Evolutionary conservation across 2,888 invertebrate genomes (phyloP).

Genomic region (Agapetus fuscipes): DNA sequence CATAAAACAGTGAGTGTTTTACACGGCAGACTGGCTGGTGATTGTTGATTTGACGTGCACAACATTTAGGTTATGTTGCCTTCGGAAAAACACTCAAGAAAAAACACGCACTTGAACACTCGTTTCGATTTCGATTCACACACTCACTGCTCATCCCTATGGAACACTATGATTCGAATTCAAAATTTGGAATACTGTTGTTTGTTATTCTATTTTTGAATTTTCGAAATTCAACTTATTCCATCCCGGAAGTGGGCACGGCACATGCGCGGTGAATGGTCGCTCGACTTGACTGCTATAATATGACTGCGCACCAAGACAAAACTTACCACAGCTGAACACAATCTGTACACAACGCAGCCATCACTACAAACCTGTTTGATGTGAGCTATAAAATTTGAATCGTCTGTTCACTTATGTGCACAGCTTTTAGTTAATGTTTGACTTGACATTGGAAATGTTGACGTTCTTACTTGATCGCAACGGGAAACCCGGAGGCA

Average conservation of each 20-base stretch:
- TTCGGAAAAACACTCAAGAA: background rate
- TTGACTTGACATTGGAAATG: background rate
- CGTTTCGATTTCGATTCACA: background rate
- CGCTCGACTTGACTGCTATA: constrained; percentile 14
- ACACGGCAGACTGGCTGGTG: no score
- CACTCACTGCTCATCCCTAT: background rate
- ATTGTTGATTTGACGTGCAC: no score
- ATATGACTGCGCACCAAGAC: no score
- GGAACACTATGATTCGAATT: constrained; percentile 8
- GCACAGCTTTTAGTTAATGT: background rate
- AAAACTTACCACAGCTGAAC: no score
- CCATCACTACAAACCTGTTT: no score
- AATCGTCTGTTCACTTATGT: no score
- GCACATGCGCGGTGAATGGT: constrained; percentile 18
- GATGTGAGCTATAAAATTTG: background rate
- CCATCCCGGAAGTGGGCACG: constrained; percentile 13
- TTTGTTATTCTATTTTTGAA: no score
- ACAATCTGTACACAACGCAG: no score
- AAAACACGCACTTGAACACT: background rate
- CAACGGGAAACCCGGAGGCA: constrained; percentile 13
- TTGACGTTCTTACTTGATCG: background rate
- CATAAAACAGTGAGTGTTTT: no score
- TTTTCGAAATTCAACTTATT: constrained; percentile 10
- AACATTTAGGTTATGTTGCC: background rate
- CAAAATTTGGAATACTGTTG: no score